Base-by-base conservation (phyloP, 2,797 vertebrate genomes). In the Brachymystax lenok region DNA sequence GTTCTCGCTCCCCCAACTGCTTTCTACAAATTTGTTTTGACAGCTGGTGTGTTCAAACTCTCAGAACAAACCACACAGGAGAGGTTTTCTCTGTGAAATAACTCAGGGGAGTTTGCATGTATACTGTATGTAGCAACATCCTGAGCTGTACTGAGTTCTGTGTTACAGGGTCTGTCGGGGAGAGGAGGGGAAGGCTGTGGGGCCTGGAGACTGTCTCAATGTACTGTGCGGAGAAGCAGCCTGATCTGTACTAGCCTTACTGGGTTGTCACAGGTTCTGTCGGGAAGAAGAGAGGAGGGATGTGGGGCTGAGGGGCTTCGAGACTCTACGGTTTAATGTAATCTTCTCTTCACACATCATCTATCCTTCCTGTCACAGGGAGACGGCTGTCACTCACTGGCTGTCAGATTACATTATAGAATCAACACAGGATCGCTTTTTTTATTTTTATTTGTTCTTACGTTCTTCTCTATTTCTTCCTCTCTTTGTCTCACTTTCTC, bases 401-500 rank as follows among this genome's bases (percentile, higher is more conserved):
- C 73, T 74, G 82, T 86, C 83, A 82, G 3, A 71, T 69, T 40
- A 66, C 12, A 79, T 82, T 80, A 12, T 3, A 69, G 19, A 1
- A 10, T 59, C 66, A 24, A 59, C 1, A 76, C 63, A 35, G 33
- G 30, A 69, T 3, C 30, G 1, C 4, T 67, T 67, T 33, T 1
- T 14, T 8, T 27, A 7, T 28, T 27, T 16, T 14, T 27, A 14
- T 66, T 5, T 66, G 4, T 28, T 66, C 24, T 13, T 64, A 24
- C 61, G 3, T 17, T 66, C 27, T 17, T 66, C 27, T 66, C 1
- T 5, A 5, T 66, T 66, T 27, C 24, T 28, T 66, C 63, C 12
- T 28, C 1, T 66, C 13, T 66, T 27, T 10, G 28, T 30, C 64
- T 67, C 12, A 67, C 28, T 33, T 14, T 66, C 8, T 61, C n/a